Evolutionary conservation across 2,113 vertebrate genomes (phyloP), one percentile per base, ranked within the genome.

Genomic region (Hippocampus zosterae): DNA sequence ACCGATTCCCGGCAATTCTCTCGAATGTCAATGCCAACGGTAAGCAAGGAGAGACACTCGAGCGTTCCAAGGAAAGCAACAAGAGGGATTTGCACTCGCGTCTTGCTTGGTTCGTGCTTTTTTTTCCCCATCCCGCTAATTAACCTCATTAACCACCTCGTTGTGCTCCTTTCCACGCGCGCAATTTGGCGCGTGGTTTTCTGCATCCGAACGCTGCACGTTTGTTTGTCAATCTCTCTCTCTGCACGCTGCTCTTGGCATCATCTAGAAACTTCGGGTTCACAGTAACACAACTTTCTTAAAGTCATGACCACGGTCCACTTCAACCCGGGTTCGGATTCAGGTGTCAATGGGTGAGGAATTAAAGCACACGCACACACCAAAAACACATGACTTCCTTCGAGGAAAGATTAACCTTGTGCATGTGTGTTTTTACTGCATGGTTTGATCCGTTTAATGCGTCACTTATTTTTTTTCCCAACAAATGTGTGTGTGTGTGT

Each of bases 291-390:
- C 62, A 12, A 61, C 59, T 61, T 37, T 40, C 19, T 40, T 33
- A 33, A 21, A 68, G 81, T 23, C 55, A 96, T 96, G 94, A 89
- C 92, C 55, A 84, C 90, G 8, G 94, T 94, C 76, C 85, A 81
- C 74, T 94, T 92, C 64, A 87, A 83, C 16, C 93, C 93, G 33
- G 87, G 91, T 15, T 80, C 85, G 27, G 92, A 93, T 69, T 69
- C 85, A 25, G 90, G 85, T 71, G 78, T 78, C 18, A 88, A 89
- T 70, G 87, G 91, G 95, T 96, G 81, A 94, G 94, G 74, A 56
- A 18, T 60, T 18, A 15, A 57, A 27, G 27, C 4, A 25, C 12
- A 33, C 6, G 27, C 25, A 25, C 21, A 21, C 18, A 52, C 2
- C 9, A 23, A 27, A 25, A 48, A 33, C 52, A 9, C 12, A 27